Conservation (phyloP, 2,888 invertebrate species). For the Flexamia atlantica region DNA sequence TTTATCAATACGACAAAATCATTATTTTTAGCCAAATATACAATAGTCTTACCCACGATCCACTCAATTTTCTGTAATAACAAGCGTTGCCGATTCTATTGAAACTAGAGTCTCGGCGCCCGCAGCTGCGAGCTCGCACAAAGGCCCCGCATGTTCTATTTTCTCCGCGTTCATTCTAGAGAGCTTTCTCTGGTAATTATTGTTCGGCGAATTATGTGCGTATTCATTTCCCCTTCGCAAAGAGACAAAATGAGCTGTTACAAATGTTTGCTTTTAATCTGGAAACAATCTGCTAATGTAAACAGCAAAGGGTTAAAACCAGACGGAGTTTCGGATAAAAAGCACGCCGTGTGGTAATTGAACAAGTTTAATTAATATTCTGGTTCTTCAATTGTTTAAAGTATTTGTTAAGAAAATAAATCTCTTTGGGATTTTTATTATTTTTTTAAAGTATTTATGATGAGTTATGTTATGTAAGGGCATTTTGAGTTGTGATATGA, state of each 20-base stretch:
- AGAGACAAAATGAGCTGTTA: constrained; percentile 32
- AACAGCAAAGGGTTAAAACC: neutral
- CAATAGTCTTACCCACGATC: too few relatives aligned
- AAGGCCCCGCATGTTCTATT: constrained; percentile 14
- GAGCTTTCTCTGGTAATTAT: constrained; percentile 6
- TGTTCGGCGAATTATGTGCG: constrained; percentile 10
- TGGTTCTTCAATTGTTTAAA: too few relatives aligned
- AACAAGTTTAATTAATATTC: too few relatives aligned
- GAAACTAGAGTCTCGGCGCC: neutral
- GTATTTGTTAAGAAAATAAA: too few relatives aligned
- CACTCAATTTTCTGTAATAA: too few relatives aligned
- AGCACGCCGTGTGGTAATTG: too few relatives aligned
- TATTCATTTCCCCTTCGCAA: neutral
- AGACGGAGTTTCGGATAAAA: neutral
- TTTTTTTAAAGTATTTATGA: too few relatives aligned
- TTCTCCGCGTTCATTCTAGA: neutral
- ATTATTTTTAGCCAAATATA: too few relatives aligned
- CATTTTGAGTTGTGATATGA: too few relatives aligned
- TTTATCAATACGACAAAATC: too few relatives aligned
- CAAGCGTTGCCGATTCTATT: neutral
- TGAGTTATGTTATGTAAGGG: too few relatives aligned
- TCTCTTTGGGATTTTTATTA: too few relatives aligned
- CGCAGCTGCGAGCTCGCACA: neutral
- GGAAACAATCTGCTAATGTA: constrained; percentile 33
- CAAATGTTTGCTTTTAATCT: constrained; percentile 35